Evolutionary conservation across 2,888 invertebrate genomes (phyloP), one percentile per base, ranked within the genome.

Genomic region (Lordiphosa fenestrarum): DNA sequence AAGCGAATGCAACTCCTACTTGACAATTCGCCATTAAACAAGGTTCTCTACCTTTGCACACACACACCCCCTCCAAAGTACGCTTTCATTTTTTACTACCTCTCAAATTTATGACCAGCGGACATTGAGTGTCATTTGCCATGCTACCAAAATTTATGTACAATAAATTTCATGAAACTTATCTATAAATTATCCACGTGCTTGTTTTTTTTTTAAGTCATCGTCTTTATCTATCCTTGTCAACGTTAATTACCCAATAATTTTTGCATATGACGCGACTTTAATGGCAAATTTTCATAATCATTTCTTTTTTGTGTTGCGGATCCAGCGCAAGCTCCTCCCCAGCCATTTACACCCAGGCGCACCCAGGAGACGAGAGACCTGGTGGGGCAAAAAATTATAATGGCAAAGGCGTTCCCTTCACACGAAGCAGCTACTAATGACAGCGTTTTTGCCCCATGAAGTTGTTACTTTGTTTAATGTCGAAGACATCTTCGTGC

Each of bases 401-500:
- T 44, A 57, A 57, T 49, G 56, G 53, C 58, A 41, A 59, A 48
- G 56, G 68, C 73, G 73, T 70, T 67, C 62, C 54, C 58, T 50
- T 47, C 40, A 44, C 44, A 44, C 44, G 44, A 44, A 44, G 44
- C 44, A 44, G 44, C 56, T 47, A 58, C 71, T 81, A 81, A 72
- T 75, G 80, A 75, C 61, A 63, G 68, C 53, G 15, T 47, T 47
- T 42, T 44, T 66, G 49, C 50, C 36, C 66, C 72, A 82, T 77
- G 52, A 77, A 77, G 83, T 70, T 77, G 80, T 82, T 82, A 82
- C 83, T 82, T 82, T 75, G 70, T 78, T 82, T 75, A 82, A 82
- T 77, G 76, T 72, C 68, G 50, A 52, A 64, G 64, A 51, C 57
- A 65, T 64, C 44, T 63, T 48, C 63, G 13, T 55, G 48, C 35